A percentile compares a stretch with the other conserved stretches of the same genome.
phyloP scores from a whole-genome alignment of 2,888 invertebrate species.

The Mactromeris polynyma region DNA sequence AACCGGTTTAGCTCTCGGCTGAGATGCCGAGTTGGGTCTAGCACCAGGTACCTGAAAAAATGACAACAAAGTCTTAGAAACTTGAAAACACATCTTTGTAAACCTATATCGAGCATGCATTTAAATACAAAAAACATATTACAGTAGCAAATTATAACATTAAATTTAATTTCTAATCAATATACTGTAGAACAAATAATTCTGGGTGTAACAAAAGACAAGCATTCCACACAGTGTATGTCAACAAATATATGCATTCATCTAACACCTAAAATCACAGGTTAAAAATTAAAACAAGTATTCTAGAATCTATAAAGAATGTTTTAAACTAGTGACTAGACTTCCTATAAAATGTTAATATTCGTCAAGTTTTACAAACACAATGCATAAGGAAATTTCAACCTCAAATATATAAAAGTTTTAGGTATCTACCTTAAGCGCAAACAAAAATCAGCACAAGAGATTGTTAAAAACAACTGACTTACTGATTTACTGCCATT shows the following conservation, averaged over 20 bases:
- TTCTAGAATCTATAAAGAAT: constrained; percentile 21
- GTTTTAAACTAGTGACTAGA: background rate
- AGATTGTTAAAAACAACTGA: no score
- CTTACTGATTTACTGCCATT: no score
- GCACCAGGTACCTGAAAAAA: constrained; percentile 78
- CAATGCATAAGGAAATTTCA: no score
- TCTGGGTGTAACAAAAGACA: constrained; percentile 58
- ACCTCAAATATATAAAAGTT: no score
- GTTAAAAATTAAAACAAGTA: constrained; percentile 7
- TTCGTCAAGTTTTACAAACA: no score
- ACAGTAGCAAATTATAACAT: background rate
- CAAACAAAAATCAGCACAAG: no score
- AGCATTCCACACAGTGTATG: background rate
- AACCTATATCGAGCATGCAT: background rate
- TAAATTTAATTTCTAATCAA: background rate
- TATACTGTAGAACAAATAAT: background rate
- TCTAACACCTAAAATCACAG: background rate
- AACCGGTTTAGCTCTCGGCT: constrained; percentile 79
- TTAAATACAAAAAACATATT: background rate
- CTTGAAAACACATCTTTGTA: background rate
- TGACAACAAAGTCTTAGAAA: background rate
- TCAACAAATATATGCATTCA: background rate
- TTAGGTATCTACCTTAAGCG: no score
- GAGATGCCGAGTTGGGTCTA: constrained; percentile 80
- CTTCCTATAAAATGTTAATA: background rate